Base-by-base conservation (phyloP, 2,888 invertebrate genomes). In the Acrobeloides nanus region DNA sequence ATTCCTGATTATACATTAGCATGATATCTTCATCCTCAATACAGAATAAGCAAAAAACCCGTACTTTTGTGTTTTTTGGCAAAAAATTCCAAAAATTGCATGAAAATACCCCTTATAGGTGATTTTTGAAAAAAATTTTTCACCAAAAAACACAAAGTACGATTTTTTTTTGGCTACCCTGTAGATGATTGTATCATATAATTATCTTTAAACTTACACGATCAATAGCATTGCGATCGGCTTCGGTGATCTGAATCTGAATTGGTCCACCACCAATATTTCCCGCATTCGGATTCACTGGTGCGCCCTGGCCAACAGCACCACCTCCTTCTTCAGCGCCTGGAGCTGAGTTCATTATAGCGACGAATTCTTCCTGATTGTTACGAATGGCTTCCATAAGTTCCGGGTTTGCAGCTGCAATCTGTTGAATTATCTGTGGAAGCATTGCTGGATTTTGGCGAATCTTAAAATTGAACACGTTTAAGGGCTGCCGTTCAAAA, bases 361-460 rank as follows among this genome's bases (percentile, higher is more conserved):
- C 82, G 21, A 95, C 85, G 80, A 95, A 95, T 43, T 87, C 86
- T 76, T 90, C 89, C 61, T 78, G 77, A 54, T 78, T 75, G 51
- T 75, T 66, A 47, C 74, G 74, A 33, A 79, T 78, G 48, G 75
- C 48, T 74, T 77, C 2, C 24, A 74, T 80, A 38, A 97, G 80
- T 43, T 87, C 87, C 45, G 97, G 97, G 78, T 97, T 97, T 39
- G 87, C 85, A 77, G 87, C 86, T 27, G 93, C 90, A 76, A 97
- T 89, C 79, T 95, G 92, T 76, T 90, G 89, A 54, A 95, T 79
- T 20, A 95, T 45, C 33, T 61, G 85, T 77, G 90, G 89, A 67
- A 95, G 78, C 64, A 93, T 81, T 68, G 85, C 84, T 5, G 97
- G 97, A 76, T 92, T 90, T 75, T 87, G 85, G 75, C 89, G 90